Evolutionary conservation across 2,797 vertebrate species (phyloP).

Genomic region (Botia kubotai): DNA sequence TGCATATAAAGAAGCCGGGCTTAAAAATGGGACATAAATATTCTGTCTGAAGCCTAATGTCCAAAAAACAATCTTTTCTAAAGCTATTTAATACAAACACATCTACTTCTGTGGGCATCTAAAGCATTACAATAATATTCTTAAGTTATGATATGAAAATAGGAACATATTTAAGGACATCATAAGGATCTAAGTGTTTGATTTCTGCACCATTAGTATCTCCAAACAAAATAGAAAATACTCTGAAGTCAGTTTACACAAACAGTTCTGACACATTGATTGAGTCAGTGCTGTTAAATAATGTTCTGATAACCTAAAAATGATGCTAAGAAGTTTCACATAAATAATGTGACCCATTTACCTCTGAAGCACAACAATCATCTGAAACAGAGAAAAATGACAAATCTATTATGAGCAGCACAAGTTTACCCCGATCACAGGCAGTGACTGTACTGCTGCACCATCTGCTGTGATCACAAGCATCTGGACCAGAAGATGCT

Average conservation of each 20-base stretch:
- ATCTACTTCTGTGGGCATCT: background rate
- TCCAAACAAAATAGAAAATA: too few relatives aligned
- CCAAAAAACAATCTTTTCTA: background rate
- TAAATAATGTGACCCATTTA: background rate
- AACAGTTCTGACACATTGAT: background rate
- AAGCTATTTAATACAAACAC: background rate
- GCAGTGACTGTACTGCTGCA: constrained; percentile 1
- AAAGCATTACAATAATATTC: background rate
- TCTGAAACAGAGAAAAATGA: constrained; percentile 3
- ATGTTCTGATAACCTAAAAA: background rate
- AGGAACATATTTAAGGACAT: background rate
- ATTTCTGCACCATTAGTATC: too few relatives aligned
- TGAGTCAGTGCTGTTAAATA: background rate
- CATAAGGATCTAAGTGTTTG: background rate
- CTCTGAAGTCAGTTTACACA: too few relatives aligned
- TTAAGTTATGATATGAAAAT: background rate
- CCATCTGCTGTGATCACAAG: constrained; percentile 13
- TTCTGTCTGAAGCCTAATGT: background rate
- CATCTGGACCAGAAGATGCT: constrained; percentile 24
- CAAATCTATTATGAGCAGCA: constrained; percentile 12
- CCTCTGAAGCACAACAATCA: too few relatives aligned
- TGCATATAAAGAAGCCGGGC: background rate
- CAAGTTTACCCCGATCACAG: too few relatives aligned
- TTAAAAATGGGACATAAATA: background rate
- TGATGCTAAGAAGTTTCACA: background rate